Base-by-base conservation (phyloP, 2,888 invertebrate genomes). In the Elgonia sp. region DNA sequence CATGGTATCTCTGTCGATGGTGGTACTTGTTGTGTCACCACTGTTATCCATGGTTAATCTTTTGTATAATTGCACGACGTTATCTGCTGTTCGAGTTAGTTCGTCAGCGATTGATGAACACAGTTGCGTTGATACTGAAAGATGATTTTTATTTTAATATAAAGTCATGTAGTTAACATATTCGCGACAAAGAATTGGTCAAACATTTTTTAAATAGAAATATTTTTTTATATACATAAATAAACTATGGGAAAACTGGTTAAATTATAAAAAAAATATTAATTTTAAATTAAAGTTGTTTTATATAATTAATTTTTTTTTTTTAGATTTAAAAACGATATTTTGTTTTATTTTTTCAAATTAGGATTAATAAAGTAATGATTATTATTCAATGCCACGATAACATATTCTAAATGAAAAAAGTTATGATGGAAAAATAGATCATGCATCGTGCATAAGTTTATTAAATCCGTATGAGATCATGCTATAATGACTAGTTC, bases 1-100 rank as follows among this genome's bases (percentile, higher is more conserved):
- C 95, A 95, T 95, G 84, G 95, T 95, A 42, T 95, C 94, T 88
- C 95, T 94, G 82, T 95, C 94, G 65, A 92, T 92, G 85, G 90
- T 91, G 62, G 93, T 93, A 84, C 90, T 91, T 73, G 84, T 92
- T 79, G 91, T 88, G 84, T 94, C 94, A 46, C 94, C 93, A 20
- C 94, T 93, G 72, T 95, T 95, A 90, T 96, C 96, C 86, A 95
- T 92, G 12, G 96, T 95, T 85, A 97, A 94, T 80, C 96, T 96
- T 85, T 96, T 96, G 94, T 97, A 97, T 70, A 97, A 95, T 93
- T 97, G 96, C 3, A 97, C 96, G 60, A 97, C 97, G 92, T 97
- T 97, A 90, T 96, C 96, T 4, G 97, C 97, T 0, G 97, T 96
- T 89, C 95, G 95, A 10, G 96, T 97, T 87, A 97, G 94, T 93